Base-by-base conservation (phyloP, 2,797 vertebrate species). In the Melanotaenia nigrans region DNA sequence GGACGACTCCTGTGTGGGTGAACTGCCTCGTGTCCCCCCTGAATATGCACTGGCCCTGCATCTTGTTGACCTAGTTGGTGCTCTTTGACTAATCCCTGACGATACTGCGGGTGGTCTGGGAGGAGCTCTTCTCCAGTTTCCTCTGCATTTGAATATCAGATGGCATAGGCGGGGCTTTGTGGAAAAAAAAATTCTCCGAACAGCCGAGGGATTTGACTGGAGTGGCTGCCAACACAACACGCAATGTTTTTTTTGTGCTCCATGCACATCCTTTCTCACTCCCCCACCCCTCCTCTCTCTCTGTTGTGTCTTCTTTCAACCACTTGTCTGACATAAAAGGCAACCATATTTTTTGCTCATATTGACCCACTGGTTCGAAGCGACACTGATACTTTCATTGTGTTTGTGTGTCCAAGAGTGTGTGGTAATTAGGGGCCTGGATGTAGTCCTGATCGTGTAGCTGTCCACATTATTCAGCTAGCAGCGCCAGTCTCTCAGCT, bases 61-160 rank as follows among this genome's bases (percentile, higher is more conserved):
- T 93, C 92, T 94, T 94, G 90, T 92, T 95, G 94, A 95, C 94
- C 94, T 94, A 95, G 86, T 95, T 95, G 92, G 88, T 93, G 89
- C 90, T 92, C 91, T 94, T 92, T 92, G 92, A 93, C 90, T 95
- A 94, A 95, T 94, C 93, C 92, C 90, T 71, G 83, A 76, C 60
- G 81, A 68, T 91, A 83, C 88, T 79, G 82, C 85, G 85, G 91
- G 92, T 93, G 93, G 91, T 91, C 89, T 87, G 89, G 89, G 91
- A 85, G 87, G 90, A 91, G 91, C 86, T 85, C 88, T 90, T 79
- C 90, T 91, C 89, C 82, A 42, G 87, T 90, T 93, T 91, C 90
- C 87, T 80, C 87, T 78, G 87, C 84, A 92, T 95, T 94, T 94
- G 90, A 94, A 92, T 94, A 93, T 95, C 93, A 92, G 92, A 94